These are phyloP conservation scores for Amia ocellicauda DNA, from an alignment of 2,113 vertebrate species.

Conservation along the genomic window DNA sequence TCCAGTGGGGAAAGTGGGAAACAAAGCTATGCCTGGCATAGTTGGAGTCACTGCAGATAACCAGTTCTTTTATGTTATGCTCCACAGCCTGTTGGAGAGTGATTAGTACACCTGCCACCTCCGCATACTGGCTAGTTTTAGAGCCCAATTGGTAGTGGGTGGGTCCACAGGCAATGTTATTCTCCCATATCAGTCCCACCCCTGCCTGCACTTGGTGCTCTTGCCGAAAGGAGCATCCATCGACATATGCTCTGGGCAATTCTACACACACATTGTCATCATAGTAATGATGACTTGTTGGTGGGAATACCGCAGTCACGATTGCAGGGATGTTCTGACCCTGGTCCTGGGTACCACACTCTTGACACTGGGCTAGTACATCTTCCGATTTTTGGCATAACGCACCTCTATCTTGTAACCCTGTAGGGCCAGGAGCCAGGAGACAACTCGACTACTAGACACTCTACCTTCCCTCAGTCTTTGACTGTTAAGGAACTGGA, in stretches of 20 bases:
- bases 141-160: not conserved
- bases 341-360: not conserved
- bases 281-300: conserved; percentile 2
- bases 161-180: not conserved
- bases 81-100: conserved; percentile 3
- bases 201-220: not conserved
- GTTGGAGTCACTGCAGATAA: conserved; percentile 17
- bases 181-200: not conserved
- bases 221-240: not conserved
- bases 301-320: not conserved
- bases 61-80: not conserved
- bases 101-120: not conserved
- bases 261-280: not conserved
- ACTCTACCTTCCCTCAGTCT: conserved; percentile 10
- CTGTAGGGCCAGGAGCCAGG: conserved; percentile 5
- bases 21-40: conserved; percentile 6
- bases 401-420: too few species aligned
- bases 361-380: too few species aligned
- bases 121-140: conserved; percentile 13
- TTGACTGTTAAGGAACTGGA: not conserved
- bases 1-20: not conserved
- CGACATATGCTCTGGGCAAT: not conserved
- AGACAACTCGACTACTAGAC: not conserved
- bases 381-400: conserved; percentile 3
- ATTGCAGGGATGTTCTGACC: not conserved